phyloP scores from a whole-genome alignment of 37 sponge, comb jelly and placozoan genomes.

The Crambe crambe region DNA sequence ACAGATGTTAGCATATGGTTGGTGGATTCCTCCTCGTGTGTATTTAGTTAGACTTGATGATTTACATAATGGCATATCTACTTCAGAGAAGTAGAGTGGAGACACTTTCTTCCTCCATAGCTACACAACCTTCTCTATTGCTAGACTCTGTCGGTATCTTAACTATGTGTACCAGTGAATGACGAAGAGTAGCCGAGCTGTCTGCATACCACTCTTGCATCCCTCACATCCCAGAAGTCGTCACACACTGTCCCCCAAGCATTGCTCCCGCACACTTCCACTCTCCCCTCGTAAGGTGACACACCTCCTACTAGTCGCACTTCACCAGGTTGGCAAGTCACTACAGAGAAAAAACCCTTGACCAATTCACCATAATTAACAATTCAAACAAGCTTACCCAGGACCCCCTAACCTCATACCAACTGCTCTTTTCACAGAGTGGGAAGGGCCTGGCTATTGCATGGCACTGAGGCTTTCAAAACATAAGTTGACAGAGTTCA shows the following conservation, averaged over 20 bases:
- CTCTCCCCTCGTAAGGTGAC: constrained; percentile 22
- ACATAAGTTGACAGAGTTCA: no score
- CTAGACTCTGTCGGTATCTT: neutral
- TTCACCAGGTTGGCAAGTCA: neutral
- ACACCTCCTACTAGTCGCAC: constrained; percentile 17
- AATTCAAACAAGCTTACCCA: neutral
- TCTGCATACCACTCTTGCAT: constrained; percentile 26
- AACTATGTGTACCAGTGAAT: neutral
- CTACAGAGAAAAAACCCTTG: neutral
- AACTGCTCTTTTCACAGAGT: no score
- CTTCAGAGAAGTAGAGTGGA: no score
- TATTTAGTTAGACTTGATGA: no score
- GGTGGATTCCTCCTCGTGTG: no score
- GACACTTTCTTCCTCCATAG: no score
- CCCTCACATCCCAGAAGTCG: constrained; percentile 7
- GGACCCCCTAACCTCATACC: neutral
- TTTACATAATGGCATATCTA: no score
- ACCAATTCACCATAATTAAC: neutral
- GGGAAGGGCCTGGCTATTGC: no score
- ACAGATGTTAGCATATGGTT: no score
- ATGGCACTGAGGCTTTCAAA: no score
- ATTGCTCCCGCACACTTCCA: constrained; percentile 7
- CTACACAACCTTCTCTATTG: no score
- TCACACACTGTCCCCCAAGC: constrained; percentile 41
- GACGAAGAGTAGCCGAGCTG: constrained; percentile 10